phyloP scores from a whole-genome alignment of 2,797 vertebrate genomes.

The Sciurus vulgaris region DNA sequence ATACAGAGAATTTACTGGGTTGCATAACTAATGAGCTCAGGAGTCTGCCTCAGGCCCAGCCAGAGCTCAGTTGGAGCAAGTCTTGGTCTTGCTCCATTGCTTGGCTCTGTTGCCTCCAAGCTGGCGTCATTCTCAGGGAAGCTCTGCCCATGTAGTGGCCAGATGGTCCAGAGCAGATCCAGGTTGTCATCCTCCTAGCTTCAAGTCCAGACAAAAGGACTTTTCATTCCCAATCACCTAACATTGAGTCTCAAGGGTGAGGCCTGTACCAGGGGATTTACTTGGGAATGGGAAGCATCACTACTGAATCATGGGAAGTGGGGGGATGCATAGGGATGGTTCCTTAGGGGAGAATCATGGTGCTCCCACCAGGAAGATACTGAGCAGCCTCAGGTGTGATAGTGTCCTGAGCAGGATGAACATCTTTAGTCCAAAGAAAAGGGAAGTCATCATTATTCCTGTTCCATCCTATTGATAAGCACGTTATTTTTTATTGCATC shows the following conservation, averaged over 20 bases:
- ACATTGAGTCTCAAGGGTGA: background rate
- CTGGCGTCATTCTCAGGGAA: background rate
- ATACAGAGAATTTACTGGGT: background rate
- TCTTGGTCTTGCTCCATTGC: background rate
- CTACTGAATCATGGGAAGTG: background rate
- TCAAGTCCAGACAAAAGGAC: slow-evolving; percentile 30
- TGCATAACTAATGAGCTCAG: background rate
- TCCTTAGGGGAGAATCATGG: background rate
- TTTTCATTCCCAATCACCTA: background rate
- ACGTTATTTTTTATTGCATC: background rate
- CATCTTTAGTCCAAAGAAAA: background rate
- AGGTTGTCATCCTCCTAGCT: background rate
- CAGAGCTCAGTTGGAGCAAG: background rate
- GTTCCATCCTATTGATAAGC: background rate
- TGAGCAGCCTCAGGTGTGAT: background rate
- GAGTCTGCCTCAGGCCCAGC: background rate
- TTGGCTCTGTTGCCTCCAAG: background rate
- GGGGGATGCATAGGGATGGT: too few species aligned
- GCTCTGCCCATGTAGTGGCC: background rate
- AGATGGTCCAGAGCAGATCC: slow-evolving; percentile 38
- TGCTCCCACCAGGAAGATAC: too few species aligned
- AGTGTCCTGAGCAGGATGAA: background rate
- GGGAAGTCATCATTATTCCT: background rate
- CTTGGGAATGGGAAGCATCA: background rate
- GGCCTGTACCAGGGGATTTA: background rate